phyloP scores from a whole-genome alignment of 1,140 invertebrate species.

The Notospermus geniculatus region DNA sequence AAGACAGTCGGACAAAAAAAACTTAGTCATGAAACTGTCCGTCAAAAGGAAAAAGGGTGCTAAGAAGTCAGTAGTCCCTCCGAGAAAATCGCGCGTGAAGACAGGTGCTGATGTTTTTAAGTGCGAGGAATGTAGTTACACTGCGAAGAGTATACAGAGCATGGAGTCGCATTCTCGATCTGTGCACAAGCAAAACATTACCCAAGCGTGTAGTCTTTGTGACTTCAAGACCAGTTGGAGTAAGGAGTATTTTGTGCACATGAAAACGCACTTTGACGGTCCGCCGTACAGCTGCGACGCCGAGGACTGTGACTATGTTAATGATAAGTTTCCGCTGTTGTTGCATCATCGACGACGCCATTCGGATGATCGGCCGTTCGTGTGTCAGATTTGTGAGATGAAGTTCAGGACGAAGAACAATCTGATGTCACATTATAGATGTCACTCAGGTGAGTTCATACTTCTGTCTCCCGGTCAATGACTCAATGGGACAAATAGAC shows the following conservation, averaged over 20 bases:
- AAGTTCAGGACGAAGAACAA: constrained; percentile 58
- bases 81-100: constrained; percentile 1
- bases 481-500: too few relatives aligned
- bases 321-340: constrained; percentile 60
- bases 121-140: constrained; percentile 31
- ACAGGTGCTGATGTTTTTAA: constrained; percentile 11
- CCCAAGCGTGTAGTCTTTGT: constrained; percentile 66
- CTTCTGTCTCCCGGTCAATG: too few relatives aligned
- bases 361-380: constrained; percentile 59
- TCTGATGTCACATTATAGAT: constrained; percentile 55
- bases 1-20: constrained; percentile 18
- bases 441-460: constrained; percentile 58
- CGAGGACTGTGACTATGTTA: constrained; percentile 59
- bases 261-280: constrained; percentile 65
- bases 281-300: constrained; percentile 66
- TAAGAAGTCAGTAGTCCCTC: constrained; percentile 1
- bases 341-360: constrained; percentile 61
- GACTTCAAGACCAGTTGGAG: constrained; percentile 66
- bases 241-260: constrained; percentile 65
- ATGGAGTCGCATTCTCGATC: constrained; percentile 25
- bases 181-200: too few relatives aligned
- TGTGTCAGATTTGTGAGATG: constrained; percentile 57
- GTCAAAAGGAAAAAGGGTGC: constrained; percentile 11
- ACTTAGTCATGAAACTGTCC: constrained; percentile 8
- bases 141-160: constrained; percentile 19